Evolutionary conservation across 2,888 invertebrate species (phyloP), one percentile per base, ranked within the genome.

Genomic region (Hirtodrosophila cameraria): DNA sequence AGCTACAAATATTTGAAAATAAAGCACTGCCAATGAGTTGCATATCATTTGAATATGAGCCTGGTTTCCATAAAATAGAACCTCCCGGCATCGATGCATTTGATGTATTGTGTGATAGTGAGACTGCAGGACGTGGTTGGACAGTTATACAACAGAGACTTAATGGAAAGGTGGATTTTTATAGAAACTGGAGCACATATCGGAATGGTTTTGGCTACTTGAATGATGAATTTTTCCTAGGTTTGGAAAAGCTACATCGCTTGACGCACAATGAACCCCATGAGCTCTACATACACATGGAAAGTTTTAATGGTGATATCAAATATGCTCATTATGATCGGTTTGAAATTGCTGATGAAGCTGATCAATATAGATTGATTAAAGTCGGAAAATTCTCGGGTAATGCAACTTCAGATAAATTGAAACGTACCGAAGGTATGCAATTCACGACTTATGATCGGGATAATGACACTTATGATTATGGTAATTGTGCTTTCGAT

Each of bases 211-310:
- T 49, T 38, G 49, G 49, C 20, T 11, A 8, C 30, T 49, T 43
- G 2, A 18, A 43, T 18, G 42, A 18, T 1, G 42, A 43, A 2
- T 43, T 43, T 9, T 43, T 43, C 12, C 8, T 49, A 8, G 49
- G 49, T 4, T 12, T 49, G 5, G 38, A 49, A n/a, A 16, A 28
- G 8, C 15, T 46, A 1, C n/a, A 46, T 23, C 23, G 20, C 12
- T 8, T 46, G 31, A 46, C 35, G 1, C 35, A 11, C 9, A 2
- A n/a, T 12, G 23, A 31, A 11, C 33, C 0, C 8, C 46, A 46
- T 20, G 46, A 49, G n/a, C 49, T 49, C 36, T 20, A 28, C 11
- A 49, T 49, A 30, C 18, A 38, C 1, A 49, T 49, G 49, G 33
- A 35, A 13, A 9, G 13, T 7, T 23, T 23, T 7, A 8, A 46